Conservation (phyloP, 2,113 vertebrate genomes). For the Sprattus sprattus region DNA sequence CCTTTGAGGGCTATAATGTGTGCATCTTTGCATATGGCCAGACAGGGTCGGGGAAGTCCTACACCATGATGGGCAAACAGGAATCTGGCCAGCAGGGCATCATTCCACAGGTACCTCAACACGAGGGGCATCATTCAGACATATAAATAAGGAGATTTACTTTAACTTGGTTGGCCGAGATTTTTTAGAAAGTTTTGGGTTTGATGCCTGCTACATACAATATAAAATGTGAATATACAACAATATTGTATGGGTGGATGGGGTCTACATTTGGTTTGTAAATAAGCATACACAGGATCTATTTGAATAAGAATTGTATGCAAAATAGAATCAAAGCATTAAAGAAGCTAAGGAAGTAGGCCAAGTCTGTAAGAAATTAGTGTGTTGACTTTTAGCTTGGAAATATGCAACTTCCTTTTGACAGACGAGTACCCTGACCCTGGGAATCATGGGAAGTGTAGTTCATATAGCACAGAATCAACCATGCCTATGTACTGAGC, state of each 20-base stretch:
- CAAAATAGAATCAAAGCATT: conserved; percentile 2
- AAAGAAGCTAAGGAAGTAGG: not conserved
- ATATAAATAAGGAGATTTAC: not conserved
- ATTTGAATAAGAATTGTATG: not conserved
- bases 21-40: conserved; percentile 91
- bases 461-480: not conserved
- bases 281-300: not conserved
- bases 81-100: conserved; percentile 84
- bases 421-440: not conserved
- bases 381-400: not conserved
- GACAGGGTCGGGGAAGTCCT: conserved; percentile 86
- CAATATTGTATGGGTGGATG: no score
- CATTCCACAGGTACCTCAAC: conserved; percentile 79
- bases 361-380: not conserved
- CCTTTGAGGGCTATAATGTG: conserved; percentile 88
- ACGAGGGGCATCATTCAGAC: not conserved
- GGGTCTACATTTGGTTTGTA: not conserved
- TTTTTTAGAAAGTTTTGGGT: not conserved
- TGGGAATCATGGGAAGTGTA: conserved; percentile 2
- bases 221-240: no score
- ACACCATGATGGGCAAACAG: conserved; percentile 92
- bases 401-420: not conserved
- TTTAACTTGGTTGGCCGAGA: not conserved
- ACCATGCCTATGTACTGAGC: not conserved
- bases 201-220: not conserved